A percentile compares a stretch with the other conserved stretches of the same genome.
These are phyloP conservation scores for Natrix natrix DNA, from an alignment of 2,797 vertebrate genomes.

Conservation along the genomic window DNA sequence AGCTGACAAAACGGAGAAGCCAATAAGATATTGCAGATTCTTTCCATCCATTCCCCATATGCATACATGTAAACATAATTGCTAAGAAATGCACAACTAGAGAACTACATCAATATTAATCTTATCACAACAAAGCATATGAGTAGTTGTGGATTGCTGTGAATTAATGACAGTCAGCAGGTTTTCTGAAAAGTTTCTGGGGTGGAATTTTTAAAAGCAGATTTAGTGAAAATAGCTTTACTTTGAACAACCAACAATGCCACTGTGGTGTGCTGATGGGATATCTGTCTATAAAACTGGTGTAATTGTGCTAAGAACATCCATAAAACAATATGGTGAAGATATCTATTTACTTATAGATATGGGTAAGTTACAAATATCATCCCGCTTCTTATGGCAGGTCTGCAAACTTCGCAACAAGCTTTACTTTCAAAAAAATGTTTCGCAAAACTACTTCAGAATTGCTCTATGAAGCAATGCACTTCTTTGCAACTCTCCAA, in stretches of 20 bases:
- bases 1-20: constrained; percentile 67
- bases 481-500: not conserved
- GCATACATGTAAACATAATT: constrained; percentile 48
- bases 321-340: not conserved
- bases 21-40: constrained; percentile 44
- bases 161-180: not conserved
- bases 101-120: constrained; percentile 43
- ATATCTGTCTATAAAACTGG: not conserved
- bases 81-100: constrained; percentile 16
- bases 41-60: constrained; percentile 16
- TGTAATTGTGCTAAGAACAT: not conserved
- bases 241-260: not conserved
- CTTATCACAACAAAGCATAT: constrained; percentile 12
- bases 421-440: not conserved
- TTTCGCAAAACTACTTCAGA: not conserved
- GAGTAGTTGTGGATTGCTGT: constrained; percentile 6
- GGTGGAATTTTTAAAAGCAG: constrained; percentile 16
- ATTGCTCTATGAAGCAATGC: not conserved
- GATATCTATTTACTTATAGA: not conserved
- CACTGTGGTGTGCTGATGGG: not conserved
- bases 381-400: not conserved
- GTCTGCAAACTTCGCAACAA: not conserved
- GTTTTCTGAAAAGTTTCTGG: constrained; percentile 29
- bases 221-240: not conserved
- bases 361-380: not conserved